These are phyloP conservation scores for Halesus radiatus DNA, from an alignment of 1,140 invertebrate genomes.

Conservation along the genomic window DNA sequence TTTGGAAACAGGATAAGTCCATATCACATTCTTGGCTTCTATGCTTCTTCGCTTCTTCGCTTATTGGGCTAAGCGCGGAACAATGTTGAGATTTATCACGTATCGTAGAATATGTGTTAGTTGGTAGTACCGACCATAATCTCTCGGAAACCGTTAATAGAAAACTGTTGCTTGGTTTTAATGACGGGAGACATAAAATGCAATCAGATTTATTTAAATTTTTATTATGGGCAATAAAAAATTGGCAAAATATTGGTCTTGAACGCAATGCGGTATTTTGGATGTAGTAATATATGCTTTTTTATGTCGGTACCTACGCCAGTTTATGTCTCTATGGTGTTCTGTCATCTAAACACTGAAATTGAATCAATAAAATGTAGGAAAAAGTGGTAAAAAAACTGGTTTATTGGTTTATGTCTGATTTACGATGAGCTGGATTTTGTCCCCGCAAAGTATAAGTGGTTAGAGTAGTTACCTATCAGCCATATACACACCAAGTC, in stretches of 20 bases:
- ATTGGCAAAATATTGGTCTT: constrained; percentile 39
- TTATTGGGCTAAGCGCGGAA: neutral
- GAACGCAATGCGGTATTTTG: constrained; percentile 11
- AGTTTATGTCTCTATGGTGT: constrained; percentile 29
- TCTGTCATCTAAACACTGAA: constrained; percentile 4
- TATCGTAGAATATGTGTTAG: constrained; percentile 28
- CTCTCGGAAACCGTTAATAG: constrained; percentile 26
- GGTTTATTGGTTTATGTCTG: constrained; percentile 27
- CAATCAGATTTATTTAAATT: constrained; percentile 40
- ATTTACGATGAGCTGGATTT: constrained; percentile 15
- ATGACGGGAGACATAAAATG: constrained; percentile 39
- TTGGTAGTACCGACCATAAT: constrained; percentile 4
- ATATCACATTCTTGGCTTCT: constrained; percentile 2
- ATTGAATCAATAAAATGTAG: constrained; percentile 13
- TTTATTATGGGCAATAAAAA: constrained; percentile 25
- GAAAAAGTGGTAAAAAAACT: constrained; percentile 20
- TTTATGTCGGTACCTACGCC: constrained; percentile 22
- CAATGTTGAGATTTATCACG: constrained; percentile 41
- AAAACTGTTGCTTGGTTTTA: constrained; percentile 21
- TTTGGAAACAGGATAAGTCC: constrained; percentile 43
- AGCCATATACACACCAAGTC: neutral
- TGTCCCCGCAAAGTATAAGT: neutral
- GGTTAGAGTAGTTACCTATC: too few relatives aligned
- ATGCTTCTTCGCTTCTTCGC: too few relatives aligned
- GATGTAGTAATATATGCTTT: neutral